These are phyloP conservation scores for Tenrec ecaudatus DNA, from an alignment of 2,113 vertebrate species.

Conservation along the genomic window DNA sequence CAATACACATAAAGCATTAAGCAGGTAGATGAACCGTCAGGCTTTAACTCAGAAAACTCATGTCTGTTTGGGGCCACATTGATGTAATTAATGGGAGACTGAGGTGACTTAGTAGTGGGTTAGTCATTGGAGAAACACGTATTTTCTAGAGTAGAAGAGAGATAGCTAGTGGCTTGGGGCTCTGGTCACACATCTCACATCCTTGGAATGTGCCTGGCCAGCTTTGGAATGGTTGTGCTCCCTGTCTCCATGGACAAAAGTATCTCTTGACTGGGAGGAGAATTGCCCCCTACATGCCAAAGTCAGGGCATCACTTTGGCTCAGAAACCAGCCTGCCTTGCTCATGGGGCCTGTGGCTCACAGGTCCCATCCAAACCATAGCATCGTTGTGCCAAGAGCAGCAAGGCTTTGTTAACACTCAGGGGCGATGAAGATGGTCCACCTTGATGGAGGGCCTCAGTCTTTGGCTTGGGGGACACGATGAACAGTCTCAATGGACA, in stretches of 20 bases:
- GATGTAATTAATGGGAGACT: constrained; percentile 12
- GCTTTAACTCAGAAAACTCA: constrained; percentile 39
- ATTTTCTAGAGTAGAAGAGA: background rate
- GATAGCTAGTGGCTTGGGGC: background rate
- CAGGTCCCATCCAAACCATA: background rate
- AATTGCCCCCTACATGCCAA: background rate
- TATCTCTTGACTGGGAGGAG: background rate
- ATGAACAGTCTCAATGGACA: background rate
- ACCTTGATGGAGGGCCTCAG: background rate
- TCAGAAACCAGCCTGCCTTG: background rate
- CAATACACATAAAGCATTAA: constrained; percentile 12
- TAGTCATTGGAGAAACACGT: background rate
- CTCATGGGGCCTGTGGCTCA: background rate
- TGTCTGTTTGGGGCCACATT: background rate
- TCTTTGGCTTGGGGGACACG: background rate
- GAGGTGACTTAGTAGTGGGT: background rate
- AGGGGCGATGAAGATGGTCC: background rate
- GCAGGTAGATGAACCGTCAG: background rate
- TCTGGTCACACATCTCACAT: background rate
- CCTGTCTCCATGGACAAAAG: background rate
- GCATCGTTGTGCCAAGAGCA: background rate
- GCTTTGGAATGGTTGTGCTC: background rate
- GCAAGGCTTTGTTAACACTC: background rate
- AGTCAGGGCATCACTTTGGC: background rate
- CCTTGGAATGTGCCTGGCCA: background rate